Evolutionary conservation across 2,797 vertebrate genomes (phyloP).

Genomic region (Sebastes wilsoni): DNA sequence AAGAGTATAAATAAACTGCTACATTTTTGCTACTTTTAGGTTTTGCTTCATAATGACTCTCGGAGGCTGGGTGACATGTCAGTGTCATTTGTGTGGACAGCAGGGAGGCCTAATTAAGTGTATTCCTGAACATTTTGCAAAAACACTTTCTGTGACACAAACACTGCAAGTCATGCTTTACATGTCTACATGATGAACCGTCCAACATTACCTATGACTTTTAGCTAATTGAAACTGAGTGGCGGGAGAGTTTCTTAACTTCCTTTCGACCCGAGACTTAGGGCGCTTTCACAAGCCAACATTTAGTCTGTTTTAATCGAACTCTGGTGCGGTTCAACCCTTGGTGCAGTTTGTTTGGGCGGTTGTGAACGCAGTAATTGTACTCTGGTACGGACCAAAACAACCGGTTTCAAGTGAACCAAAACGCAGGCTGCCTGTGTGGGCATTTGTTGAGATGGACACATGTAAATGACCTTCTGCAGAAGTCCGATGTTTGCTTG

Average conservation of each 20-base stretch:
- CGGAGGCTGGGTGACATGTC: not conserved
- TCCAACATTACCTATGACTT: not conserved
- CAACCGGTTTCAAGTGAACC: too few relatives aligned
- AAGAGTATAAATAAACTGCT: not conserved
- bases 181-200: not conserved
- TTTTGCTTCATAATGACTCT: not conserved
- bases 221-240: not conserved
- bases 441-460: too few relatives aligned
- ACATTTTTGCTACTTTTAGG: not conserved
- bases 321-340: too few relatives aligned
- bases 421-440: too few relatives aligned
- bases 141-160: not conserved
- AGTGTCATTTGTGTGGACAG: not conserved
- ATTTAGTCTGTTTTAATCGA: too few relatives aligned
- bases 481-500: too few relatives aligned
- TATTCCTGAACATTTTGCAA: not conserved
- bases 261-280: not conserved
- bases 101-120: not conserved
- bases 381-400: too few relatives aligned
- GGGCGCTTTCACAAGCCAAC: too few relatives aligned
- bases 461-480: too few relatives aligned
- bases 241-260: not conserved
- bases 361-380: too few relatives aligned
- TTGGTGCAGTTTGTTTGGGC: too few relatives aligned
- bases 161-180: not conserved